A percentile compares a stretch with the other conserved stretches of the same genome.
Conservation (phyloP, 2,888 invertebrate species). For the Elegia similella region DNA sequence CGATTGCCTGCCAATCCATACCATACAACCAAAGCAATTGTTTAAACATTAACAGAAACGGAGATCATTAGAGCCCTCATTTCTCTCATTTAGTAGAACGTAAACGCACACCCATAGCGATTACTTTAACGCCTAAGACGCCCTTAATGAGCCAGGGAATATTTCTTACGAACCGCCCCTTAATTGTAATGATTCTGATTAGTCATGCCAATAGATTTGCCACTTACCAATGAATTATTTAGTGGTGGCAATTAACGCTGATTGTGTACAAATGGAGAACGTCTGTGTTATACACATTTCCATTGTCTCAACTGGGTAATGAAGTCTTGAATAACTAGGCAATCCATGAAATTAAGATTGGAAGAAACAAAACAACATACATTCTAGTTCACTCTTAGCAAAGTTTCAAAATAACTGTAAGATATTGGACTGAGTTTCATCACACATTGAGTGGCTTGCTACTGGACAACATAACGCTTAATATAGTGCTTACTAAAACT, state of each 20-base stretch:
- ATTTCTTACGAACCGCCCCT: constrained; percentile 41
- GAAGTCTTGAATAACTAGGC: too few relatives aligned
- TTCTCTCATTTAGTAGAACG: constrained; percentile 45
- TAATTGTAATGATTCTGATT: constrained; percentile 22
- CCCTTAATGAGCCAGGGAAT: constrained; percentile 58
- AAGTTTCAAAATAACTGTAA: too few relatives aligned
- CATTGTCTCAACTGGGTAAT: too few relatives aligned
- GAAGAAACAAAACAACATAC: too few relatives aligned
- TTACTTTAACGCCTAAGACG: constrained; percentile 57
- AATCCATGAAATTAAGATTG: too few relatives aligned
- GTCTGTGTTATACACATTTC: not conserved
- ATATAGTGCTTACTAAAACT: too few relatives aligned
- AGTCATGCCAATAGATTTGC: constrained; percentile 15
- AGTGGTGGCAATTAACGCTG: not conserved
- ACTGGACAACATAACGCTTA: too few relatives aligned
- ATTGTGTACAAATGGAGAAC: constrained; percentile 1
- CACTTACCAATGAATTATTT: constrained; percentile 10
- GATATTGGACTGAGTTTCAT: too few relatives aligned
- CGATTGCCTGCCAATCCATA: not conserved
- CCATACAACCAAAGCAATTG: constrained; percentile 29
- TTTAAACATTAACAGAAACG: constrained; percentile 53
- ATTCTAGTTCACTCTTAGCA: too few relatives aligned
- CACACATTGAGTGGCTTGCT: too few relatives aligned
- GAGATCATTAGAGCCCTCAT: constrained; percentile 49
- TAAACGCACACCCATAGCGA: constrained; percentile 48